These are phyloP conservation scores for Urocyon cinereoargenteus DNA, from an alignment of 2,797 vertebrate species.

Conservation along the genomic window DNA sequence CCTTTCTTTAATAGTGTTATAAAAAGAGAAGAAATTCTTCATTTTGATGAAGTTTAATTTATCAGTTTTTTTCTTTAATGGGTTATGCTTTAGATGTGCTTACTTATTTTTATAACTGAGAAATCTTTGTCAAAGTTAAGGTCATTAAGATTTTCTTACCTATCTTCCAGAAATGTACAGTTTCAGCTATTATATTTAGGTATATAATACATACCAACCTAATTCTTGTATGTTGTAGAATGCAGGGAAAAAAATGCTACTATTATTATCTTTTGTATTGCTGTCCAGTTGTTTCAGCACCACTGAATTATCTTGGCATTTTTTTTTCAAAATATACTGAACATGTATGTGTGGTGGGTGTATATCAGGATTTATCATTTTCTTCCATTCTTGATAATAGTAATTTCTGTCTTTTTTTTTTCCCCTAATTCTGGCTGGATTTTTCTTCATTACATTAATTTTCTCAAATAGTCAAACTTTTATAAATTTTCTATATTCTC, in stretches of 20 bases:
- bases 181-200: neutral
- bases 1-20: neutral
- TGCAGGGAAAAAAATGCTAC: neutral
- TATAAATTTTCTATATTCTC: neutral
- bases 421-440: neutral
- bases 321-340: neutral
- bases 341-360: neutral
- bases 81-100: neutral
- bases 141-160: neutral
- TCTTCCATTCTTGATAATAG: neutral
- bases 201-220: neutral
- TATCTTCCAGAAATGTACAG: neutral
- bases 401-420: neutral
- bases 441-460: neutral
- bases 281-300: neutral
- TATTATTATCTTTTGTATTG: neutral
- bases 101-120: neutral
- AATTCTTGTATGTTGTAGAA: neutral
- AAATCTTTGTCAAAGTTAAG: neutral
- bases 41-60: neutral
- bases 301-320: neutral
- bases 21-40: neutral
- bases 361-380: neutral
- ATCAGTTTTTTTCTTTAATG: neutral
- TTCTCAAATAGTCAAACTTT: neutral